These are phyloP conservation scores for Aselliscus stoliczkanus DNA, from an alignment of 2,797 vertebrate species.

Conservation along the genomic window DNA sequence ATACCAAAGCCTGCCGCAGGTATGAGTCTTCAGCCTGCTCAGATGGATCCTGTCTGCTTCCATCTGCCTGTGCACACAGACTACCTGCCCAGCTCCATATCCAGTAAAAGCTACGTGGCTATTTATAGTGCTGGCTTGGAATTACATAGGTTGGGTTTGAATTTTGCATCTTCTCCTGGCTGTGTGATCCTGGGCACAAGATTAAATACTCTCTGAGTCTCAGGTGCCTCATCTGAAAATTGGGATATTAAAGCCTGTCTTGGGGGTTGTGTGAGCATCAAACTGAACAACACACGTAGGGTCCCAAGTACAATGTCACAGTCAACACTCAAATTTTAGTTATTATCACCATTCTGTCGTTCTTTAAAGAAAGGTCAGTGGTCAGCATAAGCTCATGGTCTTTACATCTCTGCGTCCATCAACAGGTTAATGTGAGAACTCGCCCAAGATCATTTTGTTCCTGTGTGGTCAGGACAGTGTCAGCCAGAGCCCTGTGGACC, in stretches of 20 bases:
- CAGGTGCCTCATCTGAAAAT: not conserved
- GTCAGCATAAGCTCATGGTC: not conserved
- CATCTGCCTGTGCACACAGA: not conserved
- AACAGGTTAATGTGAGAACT: not conserved
- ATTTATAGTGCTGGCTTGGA: not conserved
- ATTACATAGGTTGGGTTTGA: not conserved
- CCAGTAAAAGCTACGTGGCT: not conserved
- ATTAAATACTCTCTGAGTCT: constrained; percentile 14
- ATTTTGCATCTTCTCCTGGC: not conserved
- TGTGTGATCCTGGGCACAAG: not conserved
- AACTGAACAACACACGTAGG: not conserved
- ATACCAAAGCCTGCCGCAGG: not conserved
- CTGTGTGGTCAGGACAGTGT: not conserved
- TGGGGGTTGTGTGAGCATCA: not conserved
- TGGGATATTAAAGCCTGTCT: not conserved
- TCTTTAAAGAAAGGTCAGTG: not conserved
- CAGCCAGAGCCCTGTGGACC: not conserved
- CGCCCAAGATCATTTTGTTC: not conserved
- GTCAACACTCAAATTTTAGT: not conserved
- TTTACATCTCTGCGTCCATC: not conserved
- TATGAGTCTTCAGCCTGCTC: not conserved
- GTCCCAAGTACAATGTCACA: not conserved
- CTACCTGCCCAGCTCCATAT: not conserved
- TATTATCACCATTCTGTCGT: not conserved
- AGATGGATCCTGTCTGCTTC: not conserved